These are phyloP conservation scores for Drosophila quadrilineata DNA, from an alignment of 1,140 invertebrate genomes.

Conservation along the genomic window DNA sequence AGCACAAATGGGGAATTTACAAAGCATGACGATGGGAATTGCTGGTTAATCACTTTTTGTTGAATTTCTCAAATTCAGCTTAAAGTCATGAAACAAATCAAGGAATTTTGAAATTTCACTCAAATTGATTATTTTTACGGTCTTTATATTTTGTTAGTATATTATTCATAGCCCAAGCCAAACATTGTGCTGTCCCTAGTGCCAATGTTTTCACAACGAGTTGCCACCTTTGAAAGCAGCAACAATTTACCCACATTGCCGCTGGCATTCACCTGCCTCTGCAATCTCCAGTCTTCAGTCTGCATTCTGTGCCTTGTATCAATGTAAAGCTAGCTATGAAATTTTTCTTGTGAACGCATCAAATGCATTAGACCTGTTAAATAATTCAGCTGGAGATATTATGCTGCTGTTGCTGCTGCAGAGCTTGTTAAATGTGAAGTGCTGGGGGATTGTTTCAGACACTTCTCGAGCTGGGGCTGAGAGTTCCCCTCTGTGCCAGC, in stretches of 20 bases:
- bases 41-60: conserved; percentile 16
- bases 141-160: too few relatives aligned
- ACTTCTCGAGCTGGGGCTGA: too few relatives aligned
- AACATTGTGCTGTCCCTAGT: too few relatives aligned
- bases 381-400: conserved; percentile 54
- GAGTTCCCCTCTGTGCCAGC: too few relatives aligned
- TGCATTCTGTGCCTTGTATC: conserved; percentile 35
- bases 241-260: too few relatives aligned
- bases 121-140: too few relatives aligned
- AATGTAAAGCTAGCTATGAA: conserved; percentile 37
- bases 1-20: neutral
- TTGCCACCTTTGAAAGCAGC: conserved; percentile 66
- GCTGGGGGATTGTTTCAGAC: conserved; percentile 20
- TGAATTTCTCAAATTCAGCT: neutral
- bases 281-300: too few relatives aligned
- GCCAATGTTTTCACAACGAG: neutral
- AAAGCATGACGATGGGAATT: too few relatives aligned
- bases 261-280: too few relatives aligned
- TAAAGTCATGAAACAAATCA: neutral
- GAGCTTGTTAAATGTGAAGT: conserved; percentile 9
- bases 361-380: conserved; percentile 68
- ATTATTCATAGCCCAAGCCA: too few relatives aligned
- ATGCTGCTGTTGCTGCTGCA: conserved; percentile 31
- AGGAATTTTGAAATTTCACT: too few relatives aligned
- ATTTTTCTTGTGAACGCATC: conserved; percentile 49